phyloP scores from a whole-genome alignment of 2,797 vertebrate genomes.

The Chrysolophus pictus region DNA sequence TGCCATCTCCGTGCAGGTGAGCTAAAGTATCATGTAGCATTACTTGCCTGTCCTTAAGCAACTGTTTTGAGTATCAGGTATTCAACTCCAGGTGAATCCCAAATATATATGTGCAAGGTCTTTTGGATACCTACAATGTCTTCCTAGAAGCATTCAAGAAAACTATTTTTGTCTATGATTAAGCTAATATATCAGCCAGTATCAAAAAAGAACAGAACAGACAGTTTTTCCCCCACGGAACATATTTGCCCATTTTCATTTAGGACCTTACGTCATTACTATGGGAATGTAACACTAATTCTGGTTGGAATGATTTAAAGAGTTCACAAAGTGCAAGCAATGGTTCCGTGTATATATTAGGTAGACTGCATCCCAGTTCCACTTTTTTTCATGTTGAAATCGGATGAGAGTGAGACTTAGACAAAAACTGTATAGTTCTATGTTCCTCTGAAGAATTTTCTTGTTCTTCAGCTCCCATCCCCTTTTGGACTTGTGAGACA shows the following conservation, averaged over 20 bases:
- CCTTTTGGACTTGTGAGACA: neutral
- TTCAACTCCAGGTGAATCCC: neutral
- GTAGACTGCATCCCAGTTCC: neutral
- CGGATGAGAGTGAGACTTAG: neutral
- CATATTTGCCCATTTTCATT: neutral
- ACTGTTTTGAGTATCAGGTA: neutral
- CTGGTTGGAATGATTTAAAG: neutral
- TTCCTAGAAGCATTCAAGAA: neutral
- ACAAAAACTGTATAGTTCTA: neutral
- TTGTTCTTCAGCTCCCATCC: neutral
- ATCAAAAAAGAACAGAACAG: accelerated
- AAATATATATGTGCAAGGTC: neutral
- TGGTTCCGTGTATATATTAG: neutral
- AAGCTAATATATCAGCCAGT: accelerated
- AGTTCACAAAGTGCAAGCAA: neutral
- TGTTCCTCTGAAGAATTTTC: neutral
- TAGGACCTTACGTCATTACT: neutral
- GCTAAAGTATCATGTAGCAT: neutral
- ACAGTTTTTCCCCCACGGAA: neutral
- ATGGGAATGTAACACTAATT: accelerated
- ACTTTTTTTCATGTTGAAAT: neutral
- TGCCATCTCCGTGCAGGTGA: neutral
- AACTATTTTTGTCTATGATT: neutral
- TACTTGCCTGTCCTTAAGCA: neutral
- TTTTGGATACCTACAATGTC: neutral